Base-by-base conservation (phyloP, 37 sponge, comb jelly and placozoan genomes). In the Geodia barretti region DNA sequence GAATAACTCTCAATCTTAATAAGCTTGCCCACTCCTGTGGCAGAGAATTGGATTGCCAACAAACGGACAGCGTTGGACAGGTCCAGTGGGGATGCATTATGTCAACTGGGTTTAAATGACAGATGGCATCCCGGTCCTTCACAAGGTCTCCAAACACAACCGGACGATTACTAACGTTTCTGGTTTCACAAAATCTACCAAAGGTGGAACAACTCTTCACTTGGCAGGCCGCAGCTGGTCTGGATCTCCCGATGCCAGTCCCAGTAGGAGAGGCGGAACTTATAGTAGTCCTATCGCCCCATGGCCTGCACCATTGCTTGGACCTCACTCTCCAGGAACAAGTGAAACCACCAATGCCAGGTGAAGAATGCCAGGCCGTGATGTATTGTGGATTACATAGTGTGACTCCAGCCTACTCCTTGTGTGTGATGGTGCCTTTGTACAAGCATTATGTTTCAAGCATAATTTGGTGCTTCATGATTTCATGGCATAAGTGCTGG, bases 321-420 rank as follows among this genome's bases (percentile, higher is more conserved):
- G 21, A 85, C 69, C 28, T 85, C 86, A 77, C 79, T 70, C 59
- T 85, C 86, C 67, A 85, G 78, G 73, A 77, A 85, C 73, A 85
- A 1, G 63, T 35, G 42, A 62, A 54, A 40, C 21, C 54, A 47
- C 42, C 86, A 42, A 65, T 85, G 86, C 86, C 86, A 85, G 29
- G 86, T 85, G n/a, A n/a, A 64, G 74, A 85, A 85, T 19, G 59
- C 78, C 33, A 79, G 86, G 21, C 59, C 86, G 64, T 64, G 17
- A 28, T 85, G 86, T 0, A n/a, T n/a, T n/a, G n/a, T n/a, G n/a
- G n/a, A n/a, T n/a, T n/a, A n/a, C n/a, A n/a, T n/a, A n/a, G n/a
- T n/a, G n/a, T n/a, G n/a, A n/a, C n/a, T n/a, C n/a, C n/a, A n/a
- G n/a, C n/a, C n/a, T n/a, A n/a, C n/a, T n/a, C n/a, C n/a, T n/a